These are phyloP conservation scores for Taurulus bubalis DNA, from an alignment of 2,113 vertebrate genomes.

Conservation along the genomic window DNA sequence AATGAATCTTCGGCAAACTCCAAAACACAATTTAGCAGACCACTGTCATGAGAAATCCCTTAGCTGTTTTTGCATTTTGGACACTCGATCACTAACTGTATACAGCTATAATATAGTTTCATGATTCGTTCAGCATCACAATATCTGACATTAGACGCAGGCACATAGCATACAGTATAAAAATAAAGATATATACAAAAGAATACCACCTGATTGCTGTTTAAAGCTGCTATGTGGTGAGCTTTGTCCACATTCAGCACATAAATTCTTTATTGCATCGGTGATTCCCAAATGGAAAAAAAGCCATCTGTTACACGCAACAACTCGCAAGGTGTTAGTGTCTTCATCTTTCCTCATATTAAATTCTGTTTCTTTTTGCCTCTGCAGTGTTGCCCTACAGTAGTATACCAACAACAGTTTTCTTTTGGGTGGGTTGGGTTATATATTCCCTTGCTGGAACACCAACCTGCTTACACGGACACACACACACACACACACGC, in stretches of 20 bases:
- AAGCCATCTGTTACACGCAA: constrained; percentile 69
- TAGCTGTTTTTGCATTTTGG: constrained; percentile 25
- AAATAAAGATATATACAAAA: background rate
- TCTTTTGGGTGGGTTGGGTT: constrained; percentile 36
- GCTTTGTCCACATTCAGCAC: constrained; percentile 51
- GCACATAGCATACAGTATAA: background rate
- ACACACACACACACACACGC: background rate
- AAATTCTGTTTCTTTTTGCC: constrained; percentile 68
- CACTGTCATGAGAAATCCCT: constrained; percentile 62
- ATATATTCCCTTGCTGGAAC: constrained; percentile 34
- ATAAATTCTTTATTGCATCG: constrained; percentile 45
- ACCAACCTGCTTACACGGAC: constrained; percentile 2
- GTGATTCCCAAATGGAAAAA: constrained; percentile 57
- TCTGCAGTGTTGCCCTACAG: constrained; percentile 29
- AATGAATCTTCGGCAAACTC: constrained; percentile 72
- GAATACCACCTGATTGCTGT: constrained; percentile 15
- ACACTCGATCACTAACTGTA: constrained; percentile 26
- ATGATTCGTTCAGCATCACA: background rate
- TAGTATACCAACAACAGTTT: constrained; percentile 25
- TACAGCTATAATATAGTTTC: background rate
- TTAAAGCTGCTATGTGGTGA: constrained; percentile 23
- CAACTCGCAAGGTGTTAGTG: constrained; percentile 63
- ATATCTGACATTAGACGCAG: background rate
- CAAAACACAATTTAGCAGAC: constrained; percentile 47
- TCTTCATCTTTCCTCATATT: constrained; percentile 70